Conservation (phyloP, 2,888 invertebrate species). For the Cataglyphis livida region DNA sequence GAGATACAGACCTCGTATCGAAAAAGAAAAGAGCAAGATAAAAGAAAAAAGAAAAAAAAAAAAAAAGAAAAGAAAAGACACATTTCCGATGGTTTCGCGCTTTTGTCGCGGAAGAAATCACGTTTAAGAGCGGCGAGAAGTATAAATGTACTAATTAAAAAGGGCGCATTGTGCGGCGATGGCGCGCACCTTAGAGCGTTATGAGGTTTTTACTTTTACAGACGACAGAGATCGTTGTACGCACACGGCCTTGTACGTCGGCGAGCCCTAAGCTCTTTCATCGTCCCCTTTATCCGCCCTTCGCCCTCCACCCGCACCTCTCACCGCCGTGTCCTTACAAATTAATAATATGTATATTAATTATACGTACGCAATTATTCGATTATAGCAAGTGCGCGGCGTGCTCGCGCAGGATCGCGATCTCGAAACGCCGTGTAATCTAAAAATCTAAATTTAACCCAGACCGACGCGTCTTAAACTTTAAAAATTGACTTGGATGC, state of each 20-base stretch:
- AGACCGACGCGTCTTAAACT: slow-evolving; percentile 56
- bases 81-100: neutral
- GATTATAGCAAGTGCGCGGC: slow-evolving; percentile 21
- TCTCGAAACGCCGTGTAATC: slow-evolving; percentile 18
- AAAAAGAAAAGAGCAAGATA: neutral
- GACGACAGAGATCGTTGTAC: slow-evolving; percentile 80
- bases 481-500: slow-evolving; percentile 78
- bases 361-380: slow-evolving; percentile 16
- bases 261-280: slow-evolving; percentile 52
- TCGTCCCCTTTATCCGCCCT: slow-evolving; percentile 35
- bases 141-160: slow-evolving; percentile 15
- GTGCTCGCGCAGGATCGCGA: neutral
- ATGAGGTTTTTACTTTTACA: slow-evolving; percentile 76
- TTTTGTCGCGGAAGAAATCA: neutral
- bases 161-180: slow-evolving; percentile 47
- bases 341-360: slow-evolving; percentile 17
- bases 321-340: slow-evolving; percentile 41
- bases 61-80: neutral
- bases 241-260: slow-evolving; percentile 72
- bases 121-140: neutral
- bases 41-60: no score
- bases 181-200: slow-evolving; percentile 72
- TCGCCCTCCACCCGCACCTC: slow-evolving; percentile 16
- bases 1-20: neutral
- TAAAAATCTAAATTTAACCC: slow-evolving; percentile 17